These are phyloP conservation scores for Rotaria sp. DNA, from an alignment of 2,888 invertebrate genomes.

Conservation along the genomic window DNA sequence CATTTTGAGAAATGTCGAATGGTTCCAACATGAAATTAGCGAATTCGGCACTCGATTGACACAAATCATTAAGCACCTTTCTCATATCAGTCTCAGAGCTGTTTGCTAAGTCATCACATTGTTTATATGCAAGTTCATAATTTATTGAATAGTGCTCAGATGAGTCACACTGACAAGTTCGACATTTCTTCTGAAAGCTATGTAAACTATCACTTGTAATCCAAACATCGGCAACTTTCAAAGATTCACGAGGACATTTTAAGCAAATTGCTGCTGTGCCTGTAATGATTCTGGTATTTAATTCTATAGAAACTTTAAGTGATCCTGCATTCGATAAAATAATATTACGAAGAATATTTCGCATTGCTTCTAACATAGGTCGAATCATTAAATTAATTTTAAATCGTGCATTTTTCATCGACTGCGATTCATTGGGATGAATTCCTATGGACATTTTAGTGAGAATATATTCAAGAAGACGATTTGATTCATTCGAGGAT, in stretches of 20 bases:
- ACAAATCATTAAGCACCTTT: background rate
- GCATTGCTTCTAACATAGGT: background rate
- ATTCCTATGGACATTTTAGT: background rate
- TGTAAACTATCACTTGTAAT: background rate
- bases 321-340: background rate
- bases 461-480: background rate
- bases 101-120: too few species aligned
- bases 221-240: background rate
- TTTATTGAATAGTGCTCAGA: background rate
- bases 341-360: background rate
- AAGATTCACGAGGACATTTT: background rate
- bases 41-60: background rate
- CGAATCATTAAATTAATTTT: background rate
- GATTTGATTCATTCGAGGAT: background rate
- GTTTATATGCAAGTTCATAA: background rate
- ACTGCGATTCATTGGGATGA: background rate
- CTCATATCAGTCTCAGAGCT: too few species aligned
- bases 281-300: background rate
- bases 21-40: background rate
- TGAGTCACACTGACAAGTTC: background rate
- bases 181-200: background rate
- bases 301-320: background rate
- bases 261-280: background rate
- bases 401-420: background rate
- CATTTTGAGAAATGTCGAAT: too few species aligned